phyloP scores from a whole-genome alignment of 2,113 vertebrate genomes.

The Myotis yumanensis region DNA sequence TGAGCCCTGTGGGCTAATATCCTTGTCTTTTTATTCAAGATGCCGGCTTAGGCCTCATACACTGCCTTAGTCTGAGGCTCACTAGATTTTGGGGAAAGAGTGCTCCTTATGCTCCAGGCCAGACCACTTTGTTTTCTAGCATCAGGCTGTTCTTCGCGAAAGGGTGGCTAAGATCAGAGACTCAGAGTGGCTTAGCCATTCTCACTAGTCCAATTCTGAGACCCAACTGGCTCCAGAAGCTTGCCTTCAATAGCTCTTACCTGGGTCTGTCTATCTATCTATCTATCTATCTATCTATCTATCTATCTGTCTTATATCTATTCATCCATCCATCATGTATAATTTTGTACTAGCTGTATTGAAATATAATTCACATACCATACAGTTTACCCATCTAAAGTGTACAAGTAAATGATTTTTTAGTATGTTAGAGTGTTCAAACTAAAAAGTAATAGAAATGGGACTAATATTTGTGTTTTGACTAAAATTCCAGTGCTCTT shows the following conservation, averaged over 20 bases:
- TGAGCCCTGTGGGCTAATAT: neutral
- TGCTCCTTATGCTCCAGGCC: neutral
- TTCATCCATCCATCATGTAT: neutral
- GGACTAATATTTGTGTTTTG: conserved; percentile 57
- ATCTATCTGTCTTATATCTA: neutral
- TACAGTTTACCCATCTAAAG: neutral
- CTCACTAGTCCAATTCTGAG: neutral
- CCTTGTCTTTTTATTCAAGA: neutral
- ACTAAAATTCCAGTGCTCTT: conserved; percentile 53
- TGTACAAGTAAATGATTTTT: neutral
- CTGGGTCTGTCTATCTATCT: neutral
- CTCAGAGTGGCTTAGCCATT: neutral
- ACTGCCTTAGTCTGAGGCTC: neutral
- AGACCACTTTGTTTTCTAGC: neutral
- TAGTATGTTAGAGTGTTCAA: conserved; percentile 15
- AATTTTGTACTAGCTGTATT: neutral
- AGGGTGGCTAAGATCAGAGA: neutral
- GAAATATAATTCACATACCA: neutral
- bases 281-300: neutral
- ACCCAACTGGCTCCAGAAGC: neutral
- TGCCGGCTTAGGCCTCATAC: neutral
- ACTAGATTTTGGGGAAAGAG: neutral
- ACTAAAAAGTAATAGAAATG: conserved; percentile 46
- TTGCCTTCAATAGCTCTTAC: neutral
- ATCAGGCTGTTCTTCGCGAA: neutral